Evolutionary conservation across 2,797 vertebrate genomes (phyloP), one percentile per base, ranked within the genome.

Genomic region (Sebastolobus altivelis): DNA sequence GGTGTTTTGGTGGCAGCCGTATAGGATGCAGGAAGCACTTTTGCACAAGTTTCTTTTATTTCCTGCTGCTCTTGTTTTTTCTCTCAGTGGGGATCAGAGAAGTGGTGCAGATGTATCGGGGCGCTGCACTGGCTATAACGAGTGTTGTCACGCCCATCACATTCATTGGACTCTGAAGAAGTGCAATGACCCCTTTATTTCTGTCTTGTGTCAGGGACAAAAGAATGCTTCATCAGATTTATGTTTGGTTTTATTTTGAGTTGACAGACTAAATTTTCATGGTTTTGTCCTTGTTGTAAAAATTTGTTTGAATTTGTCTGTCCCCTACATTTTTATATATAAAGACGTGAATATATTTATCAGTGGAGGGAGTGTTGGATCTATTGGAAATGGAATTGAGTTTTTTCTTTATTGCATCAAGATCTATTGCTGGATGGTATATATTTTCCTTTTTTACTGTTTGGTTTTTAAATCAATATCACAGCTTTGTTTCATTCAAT

Each of bases 291-390:
- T 90, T 80, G 70, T 91, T 93, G 92, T 94, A 90, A 89, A 88
- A 73, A 80, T 70, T 69, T 89, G 82, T 89, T 83, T 89, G 68
- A 90, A 86, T 81, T 78, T 88, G 69, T 94, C 88, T 94, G 90
- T 93, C 90, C 92, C 87, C 71, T 73, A 86, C 86, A 88, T 94
- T 95, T 95, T 93, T 94, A 92, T 94, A 91, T 93, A 91, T 93
- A 91, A 92, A 94, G 88, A 93, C 91, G 72, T 93, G 91, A 91
- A 94, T 93, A 95, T 95, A 96, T 96, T 96, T 95, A 95, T 96
- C 95, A 94, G 92, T 93, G 85, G 87, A 81, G 71, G 75, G 85
- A 89, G 86, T 90, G 86, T 93, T 94, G 88, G 88, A 94, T 94
- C 89, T 94, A 88, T 92, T 89, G 77, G 88, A 91, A 92, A 92